Evolutionary conservation across 2,888 invertebrate species (phyloP).

Genomic region (Lasioglossum morio): DNA sequence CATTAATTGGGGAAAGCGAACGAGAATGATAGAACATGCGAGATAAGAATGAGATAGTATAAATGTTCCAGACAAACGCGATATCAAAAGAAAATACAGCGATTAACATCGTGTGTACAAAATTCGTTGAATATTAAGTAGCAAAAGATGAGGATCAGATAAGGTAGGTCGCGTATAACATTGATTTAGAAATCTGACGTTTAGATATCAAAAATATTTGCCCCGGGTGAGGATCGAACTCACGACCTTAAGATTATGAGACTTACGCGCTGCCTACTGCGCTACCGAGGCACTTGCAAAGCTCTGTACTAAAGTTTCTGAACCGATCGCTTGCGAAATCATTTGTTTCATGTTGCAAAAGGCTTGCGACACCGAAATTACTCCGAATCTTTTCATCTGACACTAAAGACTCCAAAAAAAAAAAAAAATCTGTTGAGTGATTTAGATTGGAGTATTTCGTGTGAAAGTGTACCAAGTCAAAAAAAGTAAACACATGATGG

Average conservation of each 20-base stretch:
- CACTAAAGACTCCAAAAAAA: background rate
- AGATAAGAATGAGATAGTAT: background rate
- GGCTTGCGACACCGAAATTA: too few relatives aligned
- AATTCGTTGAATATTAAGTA: background rate
- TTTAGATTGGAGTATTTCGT: background rate
- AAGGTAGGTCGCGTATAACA: background rate
- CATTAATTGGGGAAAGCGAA: background rate
- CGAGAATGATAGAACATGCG: background rate
- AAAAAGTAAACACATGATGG: slow-evolving; percentile 30
- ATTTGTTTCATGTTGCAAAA: background rate
- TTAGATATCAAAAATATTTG: slow-evolving; percentile 81
- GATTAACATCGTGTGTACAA: background rate
- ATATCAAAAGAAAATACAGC: background rate
- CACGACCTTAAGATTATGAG: slow-evolving; percentile 91
- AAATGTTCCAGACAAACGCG: slow-evolving; percentile 11
- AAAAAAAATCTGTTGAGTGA: background rate
- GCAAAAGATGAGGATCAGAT: background rate
- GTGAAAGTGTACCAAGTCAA: background rate
- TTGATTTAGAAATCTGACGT: background rate
- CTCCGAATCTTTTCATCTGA: background rate
- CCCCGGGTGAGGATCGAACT: slow-evolving; percentile 97
- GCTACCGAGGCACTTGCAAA: slow-evolving; percentile 77
- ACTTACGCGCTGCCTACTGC: slow-evolving; percentile 83
- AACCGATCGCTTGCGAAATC: background rate
- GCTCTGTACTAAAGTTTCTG: background rate